Conservation (phyloP, 2,888 invertebrate species). For the Saturnia pavonia region DNA sequence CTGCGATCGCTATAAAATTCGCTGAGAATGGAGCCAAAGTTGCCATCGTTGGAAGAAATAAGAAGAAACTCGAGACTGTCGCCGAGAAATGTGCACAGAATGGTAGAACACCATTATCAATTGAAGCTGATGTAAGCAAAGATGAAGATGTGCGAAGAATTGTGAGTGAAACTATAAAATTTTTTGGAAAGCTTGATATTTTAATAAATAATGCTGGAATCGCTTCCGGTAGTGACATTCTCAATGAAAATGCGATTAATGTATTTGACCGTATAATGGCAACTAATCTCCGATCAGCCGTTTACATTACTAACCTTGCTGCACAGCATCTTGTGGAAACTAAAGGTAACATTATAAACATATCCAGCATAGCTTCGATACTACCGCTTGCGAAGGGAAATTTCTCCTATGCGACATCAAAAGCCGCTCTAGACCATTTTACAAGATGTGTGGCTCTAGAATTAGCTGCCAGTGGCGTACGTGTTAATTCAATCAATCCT, state of each 20-base stretch:
- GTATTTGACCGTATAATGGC: constrained; percentile 39
- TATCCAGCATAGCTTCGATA: constrained; percentile 84
- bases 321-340: constrained; percentile 32
- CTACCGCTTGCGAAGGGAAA: constrained; percentile 23
- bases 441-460: too few species aligned
- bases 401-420: too few species aligned
- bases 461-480: too few species aligned
- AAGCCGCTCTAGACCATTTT: too few species aligned
- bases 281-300: constrained; percentile 41
- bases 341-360: constrained; percentile 85
- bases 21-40: too few species aligned
- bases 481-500: too few species aligned
- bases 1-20: constrained; percentile 32
- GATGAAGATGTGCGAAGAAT: constrained; percentile 46
- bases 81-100: too few species aligned
- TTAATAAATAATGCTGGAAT: constrained; percentile 79
- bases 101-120: not conserved
- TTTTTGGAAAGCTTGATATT: constrained; percentile 85
- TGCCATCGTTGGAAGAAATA: too few species aligned
- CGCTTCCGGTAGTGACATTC: constrained; percentile 71
- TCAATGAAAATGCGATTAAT: constrained; percentile 37
- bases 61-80: too few species aligned
- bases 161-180: constrained; percentile 82
- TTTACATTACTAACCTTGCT: constrained; percentile 40
- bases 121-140: constrained; percentile 5